Percentiles rank a stretch among this genome's conserved stretches.
Conservation (phyloP, 35 echinoderm and acorn worm species). For the Heliocidaris erythrogramma region DNA sequence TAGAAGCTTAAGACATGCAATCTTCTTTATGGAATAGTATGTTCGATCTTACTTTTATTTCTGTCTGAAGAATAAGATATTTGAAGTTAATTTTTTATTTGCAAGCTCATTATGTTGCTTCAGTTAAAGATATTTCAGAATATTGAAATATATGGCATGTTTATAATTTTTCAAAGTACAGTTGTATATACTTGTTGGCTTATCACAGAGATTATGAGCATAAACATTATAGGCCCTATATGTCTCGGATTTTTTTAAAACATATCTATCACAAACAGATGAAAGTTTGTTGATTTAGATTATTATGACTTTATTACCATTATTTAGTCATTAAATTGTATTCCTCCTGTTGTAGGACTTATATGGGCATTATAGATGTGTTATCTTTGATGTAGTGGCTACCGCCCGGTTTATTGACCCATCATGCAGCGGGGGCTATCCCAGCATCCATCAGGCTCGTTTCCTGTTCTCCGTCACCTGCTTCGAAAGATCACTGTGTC, state of each 20-base stretch:
- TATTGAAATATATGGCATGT: neutral
- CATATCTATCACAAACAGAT: too few relatives aligned
- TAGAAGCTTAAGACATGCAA: too few relatives aligned
- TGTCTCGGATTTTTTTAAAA: too few relatives aligned
- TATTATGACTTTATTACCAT: neutral
- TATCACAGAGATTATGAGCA: neutral
- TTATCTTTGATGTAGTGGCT: neutral
- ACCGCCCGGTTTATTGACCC: conserved; percentile 25
- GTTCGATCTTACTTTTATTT: too few relatives aligned
- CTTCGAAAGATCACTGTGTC: conserved; percentile 8
- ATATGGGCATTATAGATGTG: neutral
- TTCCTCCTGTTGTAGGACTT: neutral
- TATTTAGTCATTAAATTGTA: neutral
- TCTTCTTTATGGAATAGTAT: too few relatives aligned
- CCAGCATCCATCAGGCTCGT: neutral
- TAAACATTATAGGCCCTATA: too few relatives aligned
- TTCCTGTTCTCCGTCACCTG: conserved; percentile 25
- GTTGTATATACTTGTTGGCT: neutral
- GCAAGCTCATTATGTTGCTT: neutral
- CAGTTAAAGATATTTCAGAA: neutral
- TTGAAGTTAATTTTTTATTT: too few relatives aligned
- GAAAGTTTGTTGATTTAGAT: neutral
- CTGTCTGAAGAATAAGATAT: too few relatives aligned
- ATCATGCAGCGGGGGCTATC: conserved; percentile 22
- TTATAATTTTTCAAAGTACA: neutral